These are phyloP conservation scores for Sturmia bella DNA, from an alignment of 2,888 invertebrate species.

Conservation along the genomic window DNA sequence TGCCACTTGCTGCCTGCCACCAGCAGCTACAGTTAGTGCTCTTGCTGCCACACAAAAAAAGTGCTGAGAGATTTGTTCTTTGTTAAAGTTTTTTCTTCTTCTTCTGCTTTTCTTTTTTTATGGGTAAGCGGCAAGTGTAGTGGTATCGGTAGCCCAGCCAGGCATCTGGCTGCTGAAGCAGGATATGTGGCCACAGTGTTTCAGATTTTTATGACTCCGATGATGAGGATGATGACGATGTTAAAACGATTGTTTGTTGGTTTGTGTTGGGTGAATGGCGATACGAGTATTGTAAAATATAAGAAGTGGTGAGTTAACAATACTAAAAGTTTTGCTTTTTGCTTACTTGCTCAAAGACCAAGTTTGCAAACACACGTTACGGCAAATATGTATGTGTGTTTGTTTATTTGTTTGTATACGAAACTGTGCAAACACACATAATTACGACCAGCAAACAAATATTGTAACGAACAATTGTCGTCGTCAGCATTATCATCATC, in stretches of 20 bases:
- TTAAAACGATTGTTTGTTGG: conserved; percentile 44
- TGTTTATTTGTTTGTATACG: conserved; percentile 21
- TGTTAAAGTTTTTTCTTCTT: conserved; percentile 4
- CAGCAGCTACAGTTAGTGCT: conserved; percentile 41
- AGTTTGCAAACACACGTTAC: conserved; percentile 46
- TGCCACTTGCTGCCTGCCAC: conserved; percentile 26
- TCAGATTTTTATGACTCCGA: conserved; percentile 61
- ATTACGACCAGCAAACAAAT: conserved; percentile 14
- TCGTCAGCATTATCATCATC: conserved; percentile 55
- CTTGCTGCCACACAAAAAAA: conserved; percentile 22
- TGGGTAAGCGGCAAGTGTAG: conserved; percentile 32
- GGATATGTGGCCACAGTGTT: conserved; percentile 64
- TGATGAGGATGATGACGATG: conserved; percentile 55
- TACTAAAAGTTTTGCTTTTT: conserved; percentile 37
- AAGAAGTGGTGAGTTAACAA: conserved; percentile 66
- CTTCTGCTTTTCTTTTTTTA: conserved; percentile 74
- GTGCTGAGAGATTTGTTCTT: conserved; percentile 28
- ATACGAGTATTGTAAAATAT: conserved; percentile 47
- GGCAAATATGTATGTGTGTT: conserved; percentile 19
- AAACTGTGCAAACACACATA: neutral
- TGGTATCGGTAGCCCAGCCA: conserved; percentile 21
- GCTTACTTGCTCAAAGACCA: conserved; percentile 46
- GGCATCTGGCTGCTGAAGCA: conserved; percentile 31
- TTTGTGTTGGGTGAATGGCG: conserved; percentile 19
- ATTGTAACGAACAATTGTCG: conserved; percentile 42